phyloP scores from a whole-genome alignment of 2,113 vertebrate species.

The Geococcyx californianus region DNA sequence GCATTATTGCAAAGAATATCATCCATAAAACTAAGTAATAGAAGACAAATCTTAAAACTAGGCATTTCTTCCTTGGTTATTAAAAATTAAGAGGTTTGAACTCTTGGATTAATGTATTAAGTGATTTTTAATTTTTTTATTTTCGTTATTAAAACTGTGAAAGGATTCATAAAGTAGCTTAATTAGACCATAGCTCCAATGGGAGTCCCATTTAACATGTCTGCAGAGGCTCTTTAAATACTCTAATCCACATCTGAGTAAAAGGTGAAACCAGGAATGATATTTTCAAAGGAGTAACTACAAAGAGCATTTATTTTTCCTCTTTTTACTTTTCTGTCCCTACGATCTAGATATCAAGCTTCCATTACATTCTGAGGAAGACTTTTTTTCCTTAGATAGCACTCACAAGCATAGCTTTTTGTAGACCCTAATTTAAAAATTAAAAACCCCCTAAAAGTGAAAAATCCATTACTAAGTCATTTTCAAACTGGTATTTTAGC shows the following conservation, averaged over 20 bases:
- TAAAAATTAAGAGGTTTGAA: slow-evolving; percentile 21
- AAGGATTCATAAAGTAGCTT: slow-evolving; percentile 5
- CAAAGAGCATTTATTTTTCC: neutral
- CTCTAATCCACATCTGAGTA: neutral
- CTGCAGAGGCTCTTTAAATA: slow-evolving; percentile 44
- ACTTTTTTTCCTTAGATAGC: slow-evolving; percentile 3
- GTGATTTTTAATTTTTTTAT: neutral
- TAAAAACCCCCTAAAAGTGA: neutral
- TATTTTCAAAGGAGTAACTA: slow-evolving; percentile 40
- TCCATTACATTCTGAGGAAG: neutral
- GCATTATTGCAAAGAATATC: neutral
- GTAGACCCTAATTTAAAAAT: slow-evolving; percentile 31
- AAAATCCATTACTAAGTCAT: neutral
- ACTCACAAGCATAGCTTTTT: slow-evolving; percentile 1
- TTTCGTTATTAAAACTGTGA: neutral
- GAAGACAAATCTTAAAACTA: neutral
- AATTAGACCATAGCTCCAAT: slow-evolving; percentile 37
- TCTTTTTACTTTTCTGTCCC: slow-evolving; percentile 4
- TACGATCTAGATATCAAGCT: slow-evolving; percentile 25
- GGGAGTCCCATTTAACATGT: slow-evolving; percentile 19
- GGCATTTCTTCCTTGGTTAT: neutral
- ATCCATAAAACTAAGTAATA: neutral
- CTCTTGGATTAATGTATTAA: slow-evolving; percentile 9
- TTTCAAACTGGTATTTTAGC: neutral
- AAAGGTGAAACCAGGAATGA: slow-evolving; percentile 3